These are phyloP conservation scores for Lucinisca nassula DNA, from an alignment of 2,888 invertebrate species.

Conservation along the genomic window DNA sequence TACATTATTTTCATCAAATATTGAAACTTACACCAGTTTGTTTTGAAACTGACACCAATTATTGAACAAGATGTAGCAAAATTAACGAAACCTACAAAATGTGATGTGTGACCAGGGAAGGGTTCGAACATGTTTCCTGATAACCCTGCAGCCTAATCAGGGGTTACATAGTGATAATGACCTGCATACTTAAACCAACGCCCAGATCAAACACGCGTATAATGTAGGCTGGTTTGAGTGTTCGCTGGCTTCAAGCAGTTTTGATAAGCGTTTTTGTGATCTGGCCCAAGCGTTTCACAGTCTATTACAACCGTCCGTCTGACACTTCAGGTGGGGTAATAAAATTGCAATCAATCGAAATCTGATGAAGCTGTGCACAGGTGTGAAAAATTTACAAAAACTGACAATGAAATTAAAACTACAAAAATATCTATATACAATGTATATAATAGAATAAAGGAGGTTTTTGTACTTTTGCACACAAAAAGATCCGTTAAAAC, in stretches of 20 bases:
- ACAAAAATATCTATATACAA: too few relatives aligned
- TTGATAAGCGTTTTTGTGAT: too few relatives aligned
- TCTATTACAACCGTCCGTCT: neutral
- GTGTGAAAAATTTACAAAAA: slow-evolving; percentile 1
- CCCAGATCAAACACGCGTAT: too few relatives aligned
- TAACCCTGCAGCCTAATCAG: too few relatives aligned
- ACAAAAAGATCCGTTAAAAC: neutral
- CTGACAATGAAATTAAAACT: neutral
- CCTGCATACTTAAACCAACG: too few relatives aligned
- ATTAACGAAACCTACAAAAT: too few relatives aligned
- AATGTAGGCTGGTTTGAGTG: too few relatives aligned
- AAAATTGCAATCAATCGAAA: neutral
- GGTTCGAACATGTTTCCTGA: too few relatives aligned
- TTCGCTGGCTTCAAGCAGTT: too few relatives aligned
- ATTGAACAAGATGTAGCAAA: neutral
- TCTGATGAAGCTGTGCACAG: slow-evolving; percentile 2
- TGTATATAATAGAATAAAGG: neutral
- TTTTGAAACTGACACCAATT: slow-evolving; percentile 3
- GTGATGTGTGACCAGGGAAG: too few relatives aligned
- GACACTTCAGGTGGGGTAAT: neutral
- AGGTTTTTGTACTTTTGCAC: neutral
- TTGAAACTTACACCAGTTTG: neutral
- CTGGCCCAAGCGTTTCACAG: too few relatives aligned
- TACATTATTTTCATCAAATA: neutral
- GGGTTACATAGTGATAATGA: too few relatives aligned